Conservation (phyloP, 2,797 vertebrate species). For the Sebastes variabilis region DNA sequence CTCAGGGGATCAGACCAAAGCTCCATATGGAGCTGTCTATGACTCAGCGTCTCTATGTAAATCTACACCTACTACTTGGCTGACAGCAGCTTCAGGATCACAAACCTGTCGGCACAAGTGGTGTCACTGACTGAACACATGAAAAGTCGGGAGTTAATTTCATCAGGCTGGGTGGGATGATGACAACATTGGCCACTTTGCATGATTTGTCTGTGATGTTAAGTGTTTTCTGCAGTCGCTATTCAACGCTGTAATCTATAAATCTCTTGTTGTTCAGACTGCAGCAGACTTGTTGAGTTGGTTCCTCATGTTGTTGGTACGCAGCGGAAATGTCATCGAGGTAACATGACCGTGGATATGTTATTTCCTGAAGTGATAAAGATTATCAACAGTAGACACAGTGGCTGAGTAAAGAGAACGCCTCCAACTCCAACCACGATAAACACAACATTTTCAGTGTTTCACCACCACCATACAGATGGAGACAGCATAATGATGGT, state of each 20-base stretch:
- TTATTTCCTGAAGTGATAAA: not conserved
- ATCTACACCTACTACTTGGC: constrained; percentile 58
- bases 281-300: not conserved
- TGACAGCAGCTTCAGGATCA: constrained; percentile 44
- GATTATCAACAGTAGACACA: not conserved
- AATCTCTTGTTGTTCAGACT: not conserved
- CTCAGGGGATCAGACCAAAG: constrained; percentile 33
- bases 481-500: not conserved
- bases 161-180: constrained; percentile 19
- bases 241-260: not conserved
- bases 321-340: not conserved
- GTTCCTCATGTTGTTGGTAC: not conserved
- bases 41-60: constrained; percentile 65
- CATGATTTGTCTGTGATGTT: constrained; percentile 16
- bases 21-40: constrained; percentile 37
- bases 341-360: not conserved
- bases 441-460: not conserved
- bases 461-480: not conserved
- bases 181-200: constrained; percentile 12
- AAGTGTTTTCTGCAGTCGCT: not conserved
- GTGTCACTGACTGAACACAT: constrained; percentile 25
- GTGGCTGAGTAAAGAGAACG: not conserved
- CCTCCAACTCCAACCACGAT: not conserved
- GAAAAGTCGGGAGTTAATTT: constrained; percentile 27
- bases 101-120: constrained; percentile 50